Evolutionary conservation across 2,888 invertebrate species (phyloP).

Genomic region (Aricia artaxerxes): DNA sequence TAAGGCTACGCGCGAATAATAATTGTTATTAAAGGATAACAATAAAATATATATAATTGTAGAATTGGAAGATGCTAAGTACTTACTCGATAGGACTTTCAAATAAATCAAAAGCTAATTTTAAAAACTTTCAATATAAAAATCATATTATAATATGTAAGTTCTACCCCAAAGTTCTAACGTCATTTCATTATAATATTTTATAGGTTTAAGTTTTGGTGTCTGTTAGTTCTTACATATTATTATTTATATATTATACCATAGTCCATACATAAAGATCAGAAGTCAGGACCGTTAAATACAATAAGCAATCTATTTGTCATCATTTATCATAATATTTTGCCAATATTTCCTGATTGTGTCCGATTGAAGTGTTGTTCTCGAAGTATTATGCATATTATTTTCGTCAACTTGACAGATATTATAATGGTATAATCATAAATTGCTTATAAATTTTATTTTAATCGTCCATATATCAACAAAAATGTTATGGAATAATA

Average conservation of each 20-base stretch:
- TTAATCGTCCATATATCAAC: not conserved
- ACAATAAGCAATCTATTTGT: conserved; percentile 2
- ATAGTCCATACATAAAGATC: not conserved
- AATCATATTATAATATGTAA: too few relatives aligned
- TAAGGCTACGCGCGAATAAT: too few relatives aligned
- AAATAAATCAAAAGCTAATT: too few relatives aligned
- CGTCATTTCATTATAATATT: too few relatives aligned
- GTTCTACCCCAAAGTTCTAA: too few relatives aligned
- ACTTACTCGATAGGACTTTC: too few relatives aligned
- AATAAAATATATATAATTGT: too few relatives aligned
- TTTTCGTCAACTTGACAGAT: not conserved
- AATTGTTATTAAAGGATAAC: too few relatives aligned
- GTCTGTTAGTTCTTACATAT: too few relatives aligned
- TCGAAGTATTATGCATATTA: not conserved
- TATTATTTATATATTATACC: not conserved
- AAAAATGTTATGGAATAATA: not conserved
- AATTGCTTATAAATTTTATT: not conserved
- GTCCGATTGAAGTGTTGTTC: not conserved
- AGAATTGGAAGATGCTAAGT: too few relatives aligned
- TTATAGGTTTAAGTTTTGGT: too few relatives aligned
- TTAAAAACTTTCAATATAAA: too few relatives aligned
- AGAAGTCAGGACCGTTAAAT: not conserved
- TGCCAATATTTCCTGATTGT: not conserved
- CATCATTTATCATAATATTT: conserved; percentile 1
- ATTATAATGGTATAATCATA: not conserved